Conservation (phyloP, 1,140 invertebrate species). For the Phymastichus coffea region DNA sequence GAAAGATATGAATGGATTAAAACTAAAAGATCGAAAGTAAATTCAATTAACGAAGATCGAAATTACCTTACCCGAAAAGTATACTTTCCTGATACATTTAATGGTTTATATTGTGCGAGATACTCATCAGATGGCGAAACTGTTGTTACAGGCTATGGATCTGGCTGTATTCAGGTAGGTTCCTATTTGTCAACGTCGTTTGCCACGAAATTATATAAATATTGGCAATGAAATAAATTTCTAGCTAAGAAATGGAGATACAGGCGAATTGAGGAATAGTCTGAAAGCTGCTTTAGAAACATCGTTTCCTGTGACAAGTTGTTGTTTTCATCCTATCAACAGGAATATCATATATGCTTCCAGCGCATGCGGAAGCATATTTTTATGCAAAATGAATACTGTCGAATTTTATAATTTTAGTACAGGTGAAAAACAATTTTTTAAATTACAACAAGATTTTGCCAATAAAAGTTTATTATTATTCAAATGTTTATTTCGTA, state of each 20-base stretch:
- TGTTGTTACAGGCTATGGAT: conserved; percentile 34
- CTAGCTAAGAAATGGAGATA: conserved; percentile 35
- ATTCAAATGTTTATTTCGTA: neutral
- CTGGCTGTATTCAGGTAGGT: conserved; percentile 40
- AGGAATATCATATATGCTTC: conserved; percentile 37
- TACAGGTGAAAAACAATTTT: conserved; percentile 31
- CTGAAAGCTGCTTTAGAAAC: conserved; percentile 30
- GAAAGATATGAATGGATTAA: no score
- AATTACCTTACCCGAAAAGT: conserved; percentile 29
- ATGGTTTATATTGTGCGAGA: conserved; percentile 35
- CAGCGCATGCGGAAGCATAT: conserved; percentile 39
- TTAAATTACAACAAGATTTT: neutral
- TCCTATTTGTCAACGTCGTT: neutral
- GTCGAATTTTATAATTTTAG: conserved; percentile 36
- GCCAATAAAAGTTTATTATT: neutral
- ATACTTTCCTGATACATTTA: conserved; percentile 32
- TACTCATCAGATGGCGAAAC: conserved; percentile 34
- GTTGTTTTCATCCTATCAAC: conserved; percentile 39
- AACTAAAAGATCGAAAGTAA: conserved; percentile 22
- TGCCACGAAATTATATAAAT: neutral
- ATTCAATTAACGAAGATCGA: conserved; percentile 17
- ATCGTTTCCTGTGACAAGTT: conserved; percentile 37
- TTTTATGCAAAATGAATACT: conserved; percentile 32
- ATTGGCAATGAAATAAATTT: neutral
- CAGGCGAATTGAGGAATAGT: conserved; percentile 30